phyloP scores from a whole-genome alignment of 1,140 invertebrate genomes.

The Tribolium madens region DNA sequence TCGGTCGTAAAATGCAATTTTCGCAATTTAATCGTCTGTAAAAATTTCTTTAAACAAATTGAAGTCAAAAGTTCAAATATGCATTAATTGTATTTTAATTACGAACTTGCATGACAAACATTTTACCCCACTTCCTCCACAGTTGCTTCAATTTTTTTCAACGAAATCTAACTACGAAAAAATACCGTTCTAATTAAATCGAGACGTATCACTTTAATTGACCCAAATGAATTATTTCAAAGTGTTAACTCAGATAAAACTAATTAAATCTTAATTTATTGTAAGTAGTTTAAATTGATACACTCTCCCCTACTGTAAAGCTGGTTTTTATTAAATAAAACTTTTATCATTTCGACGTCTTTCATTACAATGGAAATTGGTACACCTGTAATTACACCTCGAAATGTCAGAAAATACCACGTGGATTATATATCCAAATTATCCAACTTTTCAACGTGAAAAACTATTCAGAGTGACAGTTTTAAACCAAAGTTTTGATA shows the following conservation, averaged over 20 bases:
- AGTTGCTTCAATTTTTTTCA: neutral
- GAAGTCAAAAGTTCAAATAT: slow-evolving; percentile 17
- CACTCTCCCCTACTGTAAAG: neutral
- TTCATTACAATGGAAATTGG: too few relatives aligned
- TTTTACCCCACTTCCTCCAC: neutral
- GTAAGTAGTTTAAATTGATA: neutral
- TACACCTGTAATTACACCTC: too few relatives aligned
- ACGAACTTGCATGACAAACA: slow-evolving; percentile 6
- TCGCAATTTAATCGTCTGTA: neutral
- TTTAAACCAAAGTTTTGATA: too few relatives aligned
- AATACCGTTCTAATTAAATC: neutral
- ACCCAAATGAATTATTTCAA: neutral
- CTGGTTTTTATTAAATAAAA: neutral
- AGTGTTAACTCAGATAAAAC: neutral
- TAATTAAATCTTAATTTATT: neutral
- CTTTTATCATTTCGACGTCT: too few relatives aligned
- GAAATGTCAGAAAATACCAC: too few relatives aligned
- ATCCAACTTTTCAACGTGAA: too few relatives aligned
- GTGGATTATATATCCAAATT: too few relatives aligned
- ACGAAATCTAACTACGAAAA: neutral
- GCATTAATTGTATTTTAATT: slow-evolving; percentile 30
- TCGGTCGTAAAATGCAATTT: slow-evolving; percentile 19
- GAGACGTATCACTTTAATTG: neutral
- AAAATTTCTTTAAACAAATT: neutral
- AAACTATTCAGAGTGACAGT: too few relatives aligned